Percentiles rank a stretch among this genome's conserved stretches.
phyloP scores from a whole-genome alignment of 2,113 vertebrate species.

The Haemorhous mexicanus region DNA sequence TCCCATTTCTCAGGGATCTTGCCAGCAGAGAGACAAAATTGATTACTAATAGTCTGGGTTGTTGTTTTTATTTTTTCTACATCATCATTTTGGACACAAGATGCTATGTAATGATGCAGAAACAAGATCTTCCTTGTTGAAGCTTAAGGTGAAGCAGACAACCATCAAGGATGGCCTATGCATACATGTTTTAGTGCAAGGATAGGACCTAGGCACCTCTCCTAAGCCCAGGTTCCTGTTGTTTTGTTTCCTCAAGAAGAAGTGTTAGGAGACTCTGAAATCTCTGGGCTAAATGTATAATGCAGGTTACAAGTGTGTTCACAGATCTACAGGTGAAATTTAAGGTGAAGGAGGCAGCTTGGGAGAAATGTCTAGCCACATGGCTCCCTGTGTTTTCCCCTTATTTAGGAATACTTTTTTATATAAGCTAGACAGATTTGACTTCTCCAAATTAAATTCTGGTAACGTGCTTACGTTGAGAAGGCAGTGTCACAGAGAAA shows the following conservation, averaged over 20 bases:
- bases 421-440: background rate
- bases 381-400: background rate
- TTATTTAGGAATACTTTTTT: background rate
- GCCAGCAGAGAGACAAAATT: background rate
- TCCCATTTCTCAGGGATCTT: background rate
- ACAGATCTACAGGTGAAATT: background rate
- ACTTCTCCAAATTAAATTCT: background rate
- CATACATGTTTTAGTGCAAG: background rate
- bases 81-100: background rate
- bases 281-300: background rate
- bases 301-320: background rate
- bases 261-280: background rate
- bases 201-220: background rate
- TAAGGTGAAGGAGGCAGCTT: background rate
- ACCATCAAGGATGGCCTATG: background rate
- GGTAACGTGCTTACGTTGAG: background rate
- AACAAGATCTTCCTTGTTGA: background rate
- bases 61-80: too few species aligned
- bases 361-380: background rate
- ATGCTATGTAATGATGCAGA: accelerated
- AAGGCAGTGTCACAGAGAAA: background rate
- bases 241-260: background rate
- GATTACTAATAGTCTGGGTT: background rate
- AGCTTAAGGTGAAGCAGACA: background rate
- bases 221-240: background rate